Evolutionary conservation across 2,888 invertebrate species (phyloP).

Genomic region (Corbicula japonica): DNA sequence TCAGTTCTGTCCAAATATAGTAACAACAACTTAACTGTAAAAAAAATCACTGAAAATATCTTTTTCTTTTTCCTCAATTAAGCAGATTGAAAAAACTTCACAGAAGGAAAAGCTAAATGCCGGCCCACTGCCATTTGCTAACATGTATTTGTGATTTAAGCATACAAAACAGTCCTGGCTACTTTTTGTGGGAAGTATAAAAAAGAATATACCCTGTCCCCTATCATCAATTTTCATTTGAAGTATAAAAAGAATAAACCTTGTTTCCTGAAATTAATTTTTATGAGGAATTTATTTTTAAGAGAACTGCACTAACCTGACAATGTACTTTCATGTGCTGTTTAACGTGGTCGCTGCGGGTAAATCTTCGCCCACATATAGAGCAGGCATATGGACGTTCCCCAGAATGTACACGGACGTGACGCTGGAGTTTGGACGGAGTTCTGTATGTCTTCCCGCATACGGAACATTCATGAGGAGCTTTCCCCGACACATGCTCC

Average conservation of each 20-base stretch:
- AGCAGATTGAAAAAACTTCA: too few relatives aligned
- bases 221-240: too few relatives aligned
- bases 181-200: background rate
- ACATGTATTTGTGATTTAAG: too few relatives aligned
- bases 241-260: too few relatives aligned
- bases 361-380: conserved; percentile 78
- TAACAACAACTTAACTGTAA: too few relatives aligned
- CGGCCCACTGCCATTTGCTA: too few relatives aligned
- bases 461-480: conserved; percentile 75
- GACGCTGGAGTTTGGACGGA: conserved; percentile 79
- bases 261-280: too few relatives aligned
- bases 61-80: too few relatives aligned
- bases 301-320: conserved; percentile 39
- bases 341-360: conserved; percentile 80
- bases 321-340: conserved; percentile 80
- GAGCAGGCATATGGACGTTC: conserved; percentile 78
- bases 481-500: conserved; percentile 65
- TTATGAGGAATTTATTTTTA: conserved; percentile 2
- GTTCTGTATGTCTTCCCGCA: conserved; percentile 78
- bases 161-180: too few relatives aligned
- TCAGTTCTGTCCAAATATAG: too few relatives aligned
- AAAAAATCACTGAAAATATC: too few relatives aligned
- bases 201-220: background rate
- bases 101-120: too few relatives aligned
- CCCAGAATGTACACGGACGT: conserved; percentile 79